phyloP scores from a whole-genome alignment of 1,140 invertebrate species.

The Dendroctonus ponderosae region DNA sequence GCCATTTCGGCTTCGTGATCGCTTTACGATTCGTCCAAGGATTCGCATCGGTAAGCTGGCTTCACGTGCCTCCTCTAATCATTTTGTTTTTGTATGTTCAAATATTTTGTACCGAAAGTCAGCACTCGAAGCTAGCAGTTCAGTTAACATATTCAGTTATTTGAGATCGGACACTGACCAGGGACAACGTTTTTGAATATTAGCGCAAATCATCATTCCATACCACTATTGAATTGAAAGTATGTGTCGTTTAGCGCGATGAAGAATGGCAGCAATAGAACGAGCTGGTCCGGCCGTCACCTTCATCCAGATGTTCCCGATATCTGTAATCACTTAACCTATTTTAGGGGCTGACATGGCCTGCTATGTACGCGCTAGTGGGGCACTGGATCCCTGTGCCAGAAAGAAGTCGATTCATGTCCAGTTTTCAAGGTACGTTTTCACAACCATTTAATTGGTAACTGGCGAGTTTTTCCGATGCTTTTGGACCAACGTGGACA shows the following conservation, averaged over 20 bases:
- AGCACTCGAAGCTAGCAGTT: background rate
- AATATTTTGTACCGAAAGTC: background rate
- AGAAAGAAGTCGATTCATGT: slow-evolving; percentile 76
- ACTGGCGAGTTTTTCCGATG: too few relatives aligned
- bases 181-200: background rate
- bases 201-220: background rate
- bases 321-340: slow-evolving; percentile 16
- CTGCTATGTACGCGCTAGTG: slow-evolving; percentile 80
- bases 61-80: too few relatives aligned
- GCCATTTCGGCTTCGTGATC: slow-evolving; percentile 63
- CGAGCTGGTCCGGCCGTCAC: too few relatives aligned
- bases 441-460: too few relatives aligned
- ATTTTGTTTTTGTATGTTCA: slow-evolving; percentile 6
- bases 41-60: slow-evolving; percentile 60
- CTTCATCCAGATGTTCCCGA: background rate
- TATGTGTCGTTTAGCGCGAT: slow-evolving; percentile 13
- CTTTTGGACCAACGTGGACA: too few relatives aligned
- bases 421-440: slow-evolving; percentile 66
- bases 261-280: background rate
- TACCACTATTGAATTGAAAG: slow-evolving; percentile 4
- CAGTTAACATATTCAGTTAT: too few relatives aligned
- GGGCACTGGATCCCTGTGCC: slow-evolving; percentile 80
- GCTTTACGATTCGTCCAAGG: slow-evolving; percentile 65
- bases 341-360: slow-evolving; percentile 76
- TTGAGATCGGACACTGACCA: too few relatives aligned